Base-by-base conservation (phyloP, 23 tunicate genomes). In the Trididemnum miniatum region DNA sequence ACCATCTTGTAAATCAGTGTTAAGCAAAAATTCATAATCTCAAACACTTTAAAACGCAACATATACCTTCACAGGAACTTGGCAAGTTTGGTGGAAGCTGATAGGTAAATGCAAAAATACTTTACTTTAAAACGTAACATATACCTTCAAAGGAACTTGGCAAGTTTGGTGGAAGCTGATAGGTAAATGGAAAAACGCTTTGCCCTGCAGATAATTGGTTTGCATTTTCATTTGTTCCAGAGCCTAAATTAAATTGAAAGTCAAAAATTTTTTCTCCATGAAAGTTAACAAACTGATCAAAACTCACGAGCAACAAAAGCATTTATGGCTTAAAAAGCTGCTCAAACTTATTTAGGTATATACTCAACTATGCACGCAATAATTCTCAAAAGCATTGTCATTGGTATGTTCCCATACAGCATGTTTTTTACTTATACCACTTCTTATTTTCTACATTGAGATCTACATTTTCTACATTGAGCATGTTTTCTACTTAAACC, bases 111-210 rank as follows among this genome's bases (percentile, higher is more conserved):
- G 95, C 88, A 54, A 78, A 89, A n/a, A 59, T 44, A 79, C 59
- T 87, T 35, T 71, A n/a, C n/a, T n/a, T 69, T n/a, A 69, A 7
- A 24, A 74, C 59, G 24, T 7, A 12, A 57, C 1, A 24, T 34
- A 0, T 71, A 89, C 95, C 88, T 84, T 89, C 95, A 79, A 85
- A 69, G 9, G 95, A 89, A 1, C 87, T 81, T 1, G 95, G 95
- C 63, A 89, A 59, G 20, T 67, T 64, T 0, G 34, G 22, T 23
- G 95, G 95, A 18, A 89, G 76, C 52, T 89, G 95, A 35, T 76
- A 89, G 2, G 80, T 59, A 30, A 89, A 78, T 1, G 95, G 95
- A 54, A 78, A 89, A n/a, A 59, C 63, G 77, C 59, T 87, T 35
- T 71, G 59, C 20, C 95, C 95, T 25, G 77, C 40, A 9, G 88